Conservation (phyloP, 1,140 invertebrate species). For the Drosophila albomicans region DNA sequence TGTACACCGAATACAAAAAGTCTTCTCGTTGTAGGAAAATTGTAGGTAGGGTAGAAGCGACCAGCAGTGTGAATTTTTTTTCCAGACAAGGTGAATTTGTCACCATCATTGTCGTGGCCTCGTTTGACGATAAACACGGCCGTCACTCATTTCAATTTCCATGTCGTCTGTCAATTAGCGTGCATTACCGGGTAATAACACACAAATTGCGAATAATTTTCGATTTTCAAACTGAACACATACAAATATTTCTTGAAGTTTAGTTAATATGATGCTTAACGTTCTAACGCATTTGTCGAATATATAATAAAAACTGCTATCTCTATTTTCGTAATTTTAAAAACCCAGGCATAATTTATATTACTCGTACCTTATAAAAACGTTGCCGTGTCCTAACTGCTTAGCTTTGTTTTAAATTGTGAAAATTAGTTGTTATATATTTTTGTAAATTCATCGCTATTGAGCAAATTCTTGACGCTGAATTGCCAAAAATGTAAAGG, state of each 20-base stretch:
- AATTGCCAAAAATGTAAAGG: no score
- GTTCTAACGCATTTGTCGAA: no score
- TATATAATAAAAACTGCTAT: no score
- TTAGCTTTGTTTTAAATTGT: no score
- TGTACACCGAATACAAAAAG: slow-evolving; percentile 8
- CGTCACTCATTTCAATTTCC: slow-evolving; percentile 72
- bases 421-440: no score
- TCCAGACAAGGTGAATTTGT: slow-evolving; percentile 44
- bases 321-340: no score
- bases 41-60: background rate
- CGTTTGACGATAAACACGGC: slow-evolving; percentile 52
- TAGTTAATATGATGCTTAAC: no score
- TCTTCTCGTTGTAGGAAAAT: background rate
- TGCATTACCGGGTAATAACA: slow-evolving; percentile 65
- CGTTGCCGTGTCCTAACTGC: no score
- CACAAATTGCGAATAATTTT: slow-evolving; percentile 59
- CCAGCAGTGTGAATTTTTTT: background rate
- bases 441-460: no score
- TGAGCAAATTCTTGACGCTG: no score
- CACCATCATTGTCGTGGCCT: slow-evolving; percentile 19
- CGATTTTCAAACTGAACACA: slow-evolving; percentile 52
- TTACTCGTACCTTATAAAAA: no score
- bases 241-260: background rate
- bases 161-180: slow-evolving; percentile 72
- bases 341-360: no score